Conservation (phyloP, 2,888 invertebrate species). For the Omphaloscelis lunosa region DNA sequence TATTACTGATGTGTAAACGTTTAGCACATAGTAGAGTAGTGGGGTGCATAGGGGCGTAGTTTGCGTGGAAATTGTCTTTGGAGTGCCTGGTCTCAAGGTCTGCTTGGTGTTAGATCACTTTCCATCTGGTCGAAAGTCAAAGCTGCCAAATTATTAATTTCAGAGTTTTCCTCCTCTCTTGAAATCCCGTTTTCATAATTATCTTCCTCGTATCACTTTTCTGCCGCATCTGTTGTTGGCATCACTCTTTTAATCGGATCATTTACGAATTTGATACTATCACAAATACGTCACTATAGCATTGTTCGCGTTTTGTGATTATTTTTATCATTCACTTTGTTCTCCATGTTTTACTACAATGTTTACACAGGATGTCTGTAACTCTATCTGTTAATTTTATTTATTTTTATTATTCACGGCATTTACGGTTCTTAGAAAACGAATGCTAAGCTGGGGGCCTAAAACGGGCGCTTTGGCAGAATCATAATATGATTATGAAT, state of each 20-base stretch:
- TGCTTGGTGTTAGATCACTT: too few species aligned
- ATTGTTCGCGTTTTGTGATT: not conserved
- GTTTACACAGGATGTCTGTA: conserved; percentile 19
- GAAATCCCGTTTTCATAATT: not conserved
- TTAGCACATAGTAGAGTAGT: too few species aligned
- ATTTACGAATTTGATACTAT: conserved; percentile 44
- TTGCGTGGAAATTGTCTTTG: too few species aligned
- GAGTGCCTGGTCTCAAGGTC: too few species aligned
- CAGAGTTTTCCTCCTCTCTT: not conserved
- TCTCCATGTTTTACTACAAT: not conserved
- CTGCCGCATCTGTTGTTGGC: conserved; percentile 11
- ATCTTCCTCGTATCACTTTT: conserved; percentile 15
- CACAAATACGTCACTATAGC: not conserved
- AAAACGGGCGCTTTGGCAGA: not conserved
- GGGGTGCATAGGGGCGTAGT: too few species aligned
- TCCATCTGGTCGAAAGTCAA: not conserved
- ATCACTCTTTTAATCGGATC: conserved; percentile 25
- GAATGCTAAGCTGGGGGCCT: not conserved
- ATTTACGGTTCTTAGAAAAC: not conserved
- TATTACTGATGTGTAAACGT: too few species aligned
- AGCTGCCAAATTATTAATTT: not conserved
- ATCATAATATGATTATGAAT: too few species aligned
- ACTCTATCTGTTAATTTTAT: conserved; percentile 27
- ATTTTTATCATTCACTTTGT: conserved; percentile 17
- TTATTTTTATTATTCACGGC: too few species aligned